These are phyloP conservation scores for Ophion slaviceki DNA, from an alignment of 2,888 invertebrate species.

Conservation along the genomic window DNA sequence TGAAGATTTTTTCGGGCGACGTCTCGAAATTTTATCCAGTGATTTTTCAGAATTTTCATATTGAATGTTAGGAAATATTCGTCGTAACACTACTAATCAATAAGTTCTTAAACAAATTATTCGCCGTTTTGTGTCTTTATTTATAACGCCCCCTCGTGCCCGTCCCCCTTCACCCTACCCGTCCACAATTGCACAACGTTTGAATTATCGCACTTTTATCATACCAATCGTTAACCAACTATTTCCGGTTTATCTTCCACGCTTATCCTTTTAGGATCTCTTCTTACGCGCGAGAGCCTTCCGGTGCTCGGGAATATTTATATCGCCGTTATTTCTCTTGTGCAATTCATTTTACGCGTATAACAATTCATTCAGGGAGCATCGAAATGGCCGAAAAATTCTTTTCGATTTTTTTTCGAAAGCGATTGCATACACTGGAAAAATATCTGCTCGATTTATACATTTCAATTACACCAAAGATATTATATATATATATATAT, in stretches of 20 bases:
- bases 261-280: constrained; percentile 46
- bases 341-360: neutral
- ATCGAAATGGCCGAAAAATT: neutral
- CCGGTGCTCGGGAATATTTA: constrained; percentile 52
- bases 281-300: constrained; percentile 46
- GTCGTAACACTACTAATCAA: neutral
- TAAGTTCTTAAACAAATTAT: neutral
- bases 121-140: neutral
- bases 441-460: too few species aligned
- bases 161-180: neutral
- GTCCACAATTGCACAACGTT: neutral
- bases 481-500: too few species aligned
- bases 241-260: constrained; percentile 53
- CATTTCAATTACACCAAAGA: too few species aligned
- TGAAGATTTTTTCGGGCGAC: too few species aligned
- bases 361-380: neutral
- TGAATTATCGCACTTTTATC: neutral
- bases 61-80: neutral
- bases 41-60: neutral
- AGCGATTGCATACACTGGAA: too few species aligned
- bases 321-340: neutral
- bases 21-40: too few species aligned
- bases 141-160: too few species aligned
- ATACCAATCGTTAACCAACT: neutral
- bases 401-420: too few species aligned